Percentiles rank a stretch among this genome's conserved stretches.
phyloP scores from a whole-genome alignment of 2,888 invertebrate species.

The Cephus sareptanus region DNA sequence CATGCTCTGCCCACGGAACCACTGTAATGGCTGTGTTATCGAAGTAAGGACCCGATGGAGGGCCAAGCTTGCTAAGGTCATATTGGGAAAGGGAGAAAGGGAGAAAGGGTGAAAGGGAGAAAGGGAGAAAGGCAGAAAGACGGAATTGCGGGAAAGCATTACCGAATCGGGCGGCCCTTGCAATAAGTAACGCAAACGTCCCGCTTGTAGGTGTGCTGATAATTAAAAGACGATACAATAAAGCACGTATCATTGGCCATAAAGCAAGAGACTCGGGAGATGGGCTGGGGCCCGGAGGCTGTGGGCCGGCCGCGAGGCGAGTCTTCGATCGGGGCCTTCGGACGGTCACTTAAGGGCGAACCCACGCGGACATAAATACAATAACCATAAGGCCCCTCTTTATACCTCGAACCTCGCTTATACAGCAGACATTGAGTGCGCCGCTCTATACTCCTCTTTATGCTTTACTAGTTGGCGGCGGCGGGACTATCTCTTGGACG shows the following conservation, averaged over 20 bases:
- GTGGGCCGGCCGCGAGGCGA: slow-evolving; percentile 48
- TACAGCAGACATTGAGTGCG: slow-evolving; percentile 11
- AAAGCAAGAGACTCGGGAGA: slow-evolving; percentile 50
- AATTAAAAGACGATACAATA: slow-evolving; percentile 67
- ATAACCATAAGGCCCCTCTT: slow-evolving; percentile 61
- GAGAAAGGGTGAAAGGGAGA: not conserved
- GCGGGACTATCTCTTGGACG: slow-evolving; percentile 8
- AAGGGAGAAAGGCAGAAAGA: not conserved
- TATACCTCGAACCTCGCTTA: slow-evolving; percentile 14
- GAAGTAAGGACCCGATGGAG: no score
- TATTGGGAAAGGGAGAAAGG: slow-evolving; percentile 6
- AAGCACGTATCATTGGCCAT: slow-evolving; percentile 64
- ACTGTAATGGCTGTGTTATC: slow-evolving; percentile 44
- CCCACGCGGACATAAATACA: slow-evolving; percentile 52
- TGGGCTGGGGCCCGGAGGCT: slow-evolving; percentile 34
- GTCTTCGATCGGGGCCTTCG: no score
- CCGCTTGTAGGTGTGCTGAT: slow-evolving; percentile 65
- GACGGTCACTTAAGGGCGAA: slow-evolving; percentile 48
- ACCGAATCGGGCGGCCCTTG: no score
- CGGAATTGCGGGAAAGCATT: not conserved
- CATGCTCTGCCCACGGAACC: slow-evolving; percentile 28
- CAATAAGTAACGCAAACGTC: slow-evolving; percentile 64
- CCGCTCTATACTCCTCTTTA: slow-evolving; percentile 9
- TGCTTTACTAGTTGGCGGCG: slow-evolving; percentile 7
- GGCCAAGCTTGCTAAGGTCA: slow-evolving; percentile 10